Percentiles rank a stretch among this genome's conserved stretches.
Evolutionary conservation across 1,140 invertebrate species (phyloP).

Genomic region (Bombus pyrosoma): DNA sequence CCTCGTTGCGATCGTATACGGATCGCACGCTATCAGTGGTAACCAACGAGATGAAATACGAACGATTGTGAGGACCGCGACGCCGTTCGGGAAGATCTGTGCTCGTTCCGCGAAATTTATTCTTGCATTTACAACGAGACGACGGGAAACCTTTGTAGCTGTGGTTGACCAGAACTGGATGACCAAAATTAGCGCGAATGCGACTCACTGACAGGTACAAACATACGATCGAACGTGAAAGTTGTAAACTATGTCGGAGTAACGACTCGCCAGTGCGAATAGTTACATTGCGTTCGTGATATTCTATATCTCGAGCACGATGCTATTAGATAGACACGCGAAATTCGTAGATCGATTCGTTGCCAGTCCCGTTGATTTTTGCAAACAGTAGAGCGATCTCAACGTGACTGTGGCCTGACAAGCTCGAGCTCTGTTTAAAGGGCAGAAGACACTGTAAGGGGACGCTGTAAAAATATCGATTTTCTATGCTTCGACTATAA

Average conservation of each 20-base stretch:
- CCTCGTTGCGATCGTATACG: neutral
- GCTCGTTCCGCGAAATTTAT: neutral
- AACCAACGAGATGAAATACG: slow-evolving; percentile 1
- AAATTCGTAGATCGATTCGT: neutral
- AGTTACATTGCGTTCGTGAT: neutral
- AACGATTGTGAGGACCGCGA: neutral
- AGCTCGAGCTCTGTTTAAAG: slow-evolving; percentile 10
- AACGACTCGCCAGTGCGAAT: neutral
- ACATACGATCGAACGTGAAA: slow-evolving; percentile 15
- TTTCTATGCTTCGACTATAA: no score
- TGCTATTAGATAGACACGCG: no score
- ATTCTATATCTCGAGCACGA: neutral
- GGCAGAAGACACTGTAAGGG: neutral
- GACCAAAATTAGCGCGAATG: no score
- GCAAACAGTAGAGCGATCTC: neutral
- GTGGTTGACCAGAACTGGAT: neutral
- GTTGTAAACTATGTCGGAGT: neutral
- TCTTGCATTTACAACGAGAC: neutral
- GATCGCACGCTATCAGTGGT: neutral
- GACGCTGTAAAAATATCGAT: no score
- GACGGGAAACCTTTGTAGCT: neutral
- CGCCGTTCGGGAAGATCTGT: neutral
- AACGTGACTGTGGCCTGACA: slow-evolving; percentile 31
- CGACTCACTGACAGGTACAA: slow-evolving; percentile 14
- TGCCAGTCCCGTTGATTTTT: neutral